Evolutionary conservation across 2,888 invertebrate species (phyloP), one percentile per base, ranked within the genome.

Genomic region (Diarsia mendica): DNA sequence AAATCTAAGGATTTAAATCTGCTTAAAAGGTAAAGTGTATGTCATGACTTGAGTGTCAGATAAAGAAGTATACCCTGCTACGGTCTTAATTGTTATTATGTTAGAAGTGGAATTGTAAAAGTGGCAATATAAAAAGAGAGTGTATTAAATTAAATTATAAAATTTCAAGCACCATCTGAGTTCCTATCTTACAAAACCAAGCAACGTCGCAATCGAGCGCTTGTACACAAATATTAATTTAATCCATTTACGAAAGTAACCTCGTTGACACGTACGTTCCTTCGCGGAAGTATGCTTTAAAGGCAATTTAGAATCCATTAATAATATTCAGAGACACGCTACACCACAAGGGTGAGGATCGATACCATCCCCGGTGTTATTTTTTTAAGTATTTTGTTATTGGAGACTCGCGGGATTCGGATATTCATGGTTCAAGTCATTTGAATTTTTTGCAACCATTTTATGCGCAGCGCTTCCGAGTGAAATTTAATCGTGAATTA

Each of bases 301-400:
- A 90, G 92, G 93, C 93, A 94, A 94, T 94, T 94, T 93, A 90
- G 92, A 92, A 93, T 91, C 93, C 94, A 94, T 95, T 93, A 93
- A 94, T 94, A 95, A 92, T 90, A 90, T 91, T 91, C 89, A 77
- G 87, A 88, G 91, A 89, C 92, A 92, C 90, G 92, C 90, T 86
- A 77, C 78, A 92, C 89, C 89, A 83, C 86, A 87, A 80, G 74
- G 55, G 61, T 79, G 74, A 55, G 71, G 74, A 69, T 85, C 76
- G 76, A 83, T 83, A 66, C 46, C 60, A 75, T 73, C 76, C 67
- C 51, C 18, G 53, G 66, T 68, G 77, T 75, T 77, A 23, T 60
- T 64, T 77, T 81, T 78, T 82, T 39, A 79, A 84, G 73, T 46
- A 53, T 76, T 69, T 64, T 23, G 20, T 61, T 60, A 71, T 60